Base-by-base conservation (phyloP, 1,140 invertebrate genomes). In the Ptiloglossa arizonensis region DNA sequence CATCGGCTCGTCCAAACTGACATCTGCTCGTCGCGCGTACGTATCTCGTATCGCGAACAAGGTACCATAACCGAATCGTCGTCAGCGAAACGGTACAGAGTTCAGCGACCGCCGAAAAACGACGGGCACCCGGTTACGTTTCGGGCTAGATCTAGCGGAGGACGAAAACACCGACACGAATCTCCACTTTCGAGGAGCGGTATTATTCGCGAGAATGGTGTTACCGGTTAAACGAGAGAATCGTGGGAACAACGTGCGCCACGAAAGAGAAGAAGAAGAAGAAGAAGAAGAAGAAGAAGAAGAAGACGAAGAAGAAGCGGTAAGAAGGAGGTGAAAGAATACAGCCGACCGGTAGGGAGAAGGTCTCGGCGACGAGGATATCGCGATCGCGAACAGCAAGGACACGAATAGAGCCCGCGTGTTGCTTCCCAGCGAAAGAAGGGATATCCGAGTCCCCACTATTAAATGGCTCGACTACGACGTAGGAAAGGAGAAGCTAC, bases 361-460 rank as follows among this genome's bases (percentile, higher is more conserved):
- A 57, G 44, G 56, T 48, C 68, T 60, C 15, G 35, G 38, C 41
- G 32, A 59, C 67, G 79, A 63, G 63, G 76, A 72, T 78, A 82
- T 74, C 66, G 69, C 38, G 48, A 79, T 73, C 74, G 66, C 69
- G 84, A 71, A 83, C 76, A 86, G 86, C 81, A 84, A 82, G 86
- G 86, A 88, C 82, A 83, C 81, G 88, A 63, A 64, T 48, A 80
- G 48, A 57, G 8, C 24, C 35, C 32, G 32, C 72, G 56, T 71
- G 56, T 32, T 44, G 46, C 59, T 52, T 66, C 19, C 46, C 84
- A 86, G 89, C 87, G 86, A 91, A 92, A 91, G 90, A 91, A 91
- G 91, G 89, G 89, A 91, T 90, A 75, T 67, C 56, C 79, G 80
- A 89, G 80, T 89, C 90, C 90, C 91, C 90, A 91, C 91, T 91